Conservation (phyloP, 2,888 invertebrate genomes). For the Lasioglossum calceatum region DNA sequence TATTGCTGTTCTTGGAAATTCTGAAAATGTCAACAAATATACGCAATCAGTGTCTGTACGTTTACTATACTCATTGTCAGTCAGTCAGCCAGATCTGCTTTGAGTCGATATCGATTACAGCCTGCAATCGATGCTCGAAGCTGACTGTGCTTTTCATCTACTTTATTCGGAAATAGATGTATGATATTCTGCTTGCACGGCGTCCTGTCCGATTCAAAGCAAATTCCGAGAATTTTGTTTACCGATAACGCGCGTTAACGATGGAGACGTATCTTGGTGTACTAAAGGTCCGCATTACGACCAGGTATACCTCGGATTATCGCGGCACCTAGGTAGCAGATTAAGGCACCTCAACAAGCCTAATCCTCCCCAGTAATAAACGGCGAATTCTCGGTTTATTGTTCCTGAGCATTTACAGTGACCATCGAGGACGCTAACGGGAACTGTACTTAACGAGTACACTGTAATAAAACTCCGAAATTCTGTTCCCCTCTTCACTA, state of each 20-base stretch:
- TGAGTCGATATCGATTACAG: no score
- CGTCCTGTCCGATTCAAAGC: no score
- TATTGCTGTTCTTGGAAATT: background rate
- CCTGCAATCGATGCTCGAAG: no score
- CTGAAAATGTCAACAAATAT: no score
- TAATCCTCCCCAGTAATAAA: conserved; percentile 15
- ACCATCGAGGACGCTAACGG: conserved; percentile 32
- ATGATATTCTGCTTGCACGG: no score
- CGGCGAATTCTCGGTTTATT: conserved; percentile 17
- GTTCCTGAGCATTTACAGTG: conserved; percentile 32
- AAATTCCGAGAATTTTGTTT: no score
- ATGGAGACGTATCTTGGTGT: background rate
- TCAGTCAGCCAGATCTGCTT: no score
- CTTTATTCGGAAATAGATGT: no score
- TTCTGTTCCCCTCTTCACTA: background rate
- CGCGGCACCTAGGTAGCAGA: background rate
- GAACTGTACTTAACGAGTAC: background rate
- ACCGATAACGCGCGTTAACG: background rate
- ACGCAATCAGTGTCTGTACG: no score
- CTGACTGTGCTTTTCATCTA: no score
- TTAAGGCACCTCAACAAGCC: background rate
- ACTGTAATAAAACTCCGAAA: background rate
- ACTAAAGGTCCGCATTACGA: background rate
- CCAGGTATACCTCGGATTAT: background rate
- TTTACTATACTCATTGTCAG: no score